phyloP scores from a whole-genome alignment of 2,797 vertebrate genomes.

The Falco novaeseelandiae region DNA sequence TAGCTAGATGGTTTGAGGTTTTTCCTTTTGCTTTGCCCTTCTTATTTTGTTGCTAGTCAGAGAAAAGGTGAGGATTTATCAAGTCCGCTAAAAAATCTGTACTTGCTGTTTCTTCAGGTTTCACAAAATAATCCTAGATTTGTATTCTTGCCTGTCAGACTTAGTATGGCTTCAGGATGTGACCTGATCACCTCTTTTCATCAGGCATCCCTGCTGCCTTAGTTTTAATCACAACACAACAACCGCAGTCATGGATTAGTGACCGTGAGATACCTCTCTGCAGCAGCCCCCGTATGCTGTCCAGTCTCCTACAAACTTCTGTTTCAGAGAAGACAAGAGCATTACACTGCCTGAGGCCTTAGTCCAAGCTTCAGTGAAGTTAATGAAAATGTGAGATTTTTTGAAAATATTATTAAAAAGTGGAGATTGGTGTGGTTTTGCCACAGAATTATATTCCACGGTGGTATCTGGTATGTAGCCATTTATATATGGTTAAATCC shows the following conservation, averaged over 20 bases:
- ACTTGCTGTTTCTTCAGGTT: background rate
- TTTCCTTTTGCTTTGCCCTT: background rate
- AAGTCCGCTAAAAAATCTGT: background rate
- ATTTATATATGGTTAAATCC: background rate
- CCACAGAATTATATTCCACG: background rate
- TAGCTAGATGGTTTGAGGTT: background rate
- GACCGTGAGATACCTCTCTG: background rate
- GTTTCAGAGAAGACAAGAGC: background rate
- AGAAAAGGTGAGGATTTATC: background rate
- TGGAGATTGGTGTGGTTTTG: background rate
- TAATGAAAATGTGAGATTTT: background rate
- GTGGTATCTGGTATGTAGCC: background rate
- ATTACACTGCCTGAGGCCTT: background rate
- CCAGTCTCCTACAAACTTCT: background rate
- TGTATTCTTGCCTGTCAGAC: background rate
- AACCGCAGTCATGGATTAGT: background rate
- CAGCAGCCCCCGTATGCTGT: background rate
- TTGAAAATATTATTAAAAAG: background rate
- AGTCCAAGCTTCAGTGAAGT: background rate
- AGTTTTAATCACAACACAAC: background rate
- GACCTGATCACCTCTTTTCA: background rate
- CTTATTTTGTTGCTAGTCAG: background rate
- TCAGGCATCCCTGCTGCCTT: background rate
- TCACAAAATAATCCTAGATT: background rate
- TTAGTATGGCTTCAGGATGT: background rate